Percentiles rank a stretch among this genome's conserved stretches.
Conservation (phyloP, 2,797 vertebrate species). For the Erethizon dorsatum region DNA sequence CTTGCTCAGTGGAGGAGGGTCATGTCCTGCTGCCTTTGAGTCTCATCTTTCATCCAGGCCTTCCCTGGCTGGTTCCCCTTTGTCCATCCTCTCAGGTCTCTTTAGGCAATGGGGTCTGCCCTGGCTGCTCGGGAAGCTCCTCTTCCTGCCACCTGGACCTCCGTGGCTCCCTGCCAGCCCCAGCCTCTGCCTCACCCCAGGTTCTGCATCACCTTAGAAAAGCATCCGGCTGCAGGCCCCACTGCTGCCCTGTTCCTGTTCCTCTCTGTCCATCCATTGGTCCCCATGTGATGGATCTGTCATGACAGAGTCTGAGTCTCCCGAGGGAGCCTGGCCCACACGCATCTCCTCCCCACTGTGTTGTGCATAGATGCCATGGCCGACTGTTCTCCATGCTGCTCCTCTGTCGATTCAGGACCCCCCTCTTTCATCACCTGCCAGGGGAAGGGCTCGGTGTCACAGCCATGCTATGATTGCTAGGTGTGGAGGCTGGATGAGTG, state of each 20-base stretch:
- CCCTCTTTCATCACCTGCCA: not conserved
- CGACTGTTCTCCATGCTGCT: no score
- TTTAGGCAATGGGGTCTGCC: not conserved
- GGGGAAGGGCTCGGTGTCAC: not conserved
- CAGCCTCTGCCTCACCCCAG: no score
- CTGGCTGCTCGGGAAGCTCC: not conserved
- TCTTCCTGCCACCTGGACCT: not conserved
- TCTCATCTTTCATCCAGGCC: no score
- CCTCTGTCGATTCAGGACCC: not conserved
- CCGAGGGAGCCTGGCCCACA: not conserved
- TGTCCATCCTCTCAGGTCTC: not conserved
- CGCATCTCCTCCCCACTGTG: no score
- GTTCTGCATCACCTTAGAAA: no score
- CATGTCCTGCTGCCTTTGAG: not conserved
- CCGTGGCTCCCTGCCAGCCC: not conserved
- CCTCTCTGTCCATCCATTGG: rapidly evolving
- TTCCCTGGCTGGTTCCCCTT: not conserved
- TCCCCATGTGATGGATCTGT: not conserved
- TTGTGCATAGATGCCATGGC: not conserved
- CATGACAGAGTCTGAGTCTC: not conserved
- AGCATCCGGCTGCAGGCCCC: not conserved
- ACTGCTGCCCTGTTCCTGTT: no score
- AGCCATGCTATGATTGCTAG: not conserved
- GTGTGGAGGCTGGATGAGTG: rapidly evolving
- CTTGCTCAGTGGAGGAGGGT: not conserved